Evolutionary conservation across 2,797 vertebrate species (phyloP), one percentile per base, ranked within the genome.

Genomic region (Varecia variegata): DNA sequence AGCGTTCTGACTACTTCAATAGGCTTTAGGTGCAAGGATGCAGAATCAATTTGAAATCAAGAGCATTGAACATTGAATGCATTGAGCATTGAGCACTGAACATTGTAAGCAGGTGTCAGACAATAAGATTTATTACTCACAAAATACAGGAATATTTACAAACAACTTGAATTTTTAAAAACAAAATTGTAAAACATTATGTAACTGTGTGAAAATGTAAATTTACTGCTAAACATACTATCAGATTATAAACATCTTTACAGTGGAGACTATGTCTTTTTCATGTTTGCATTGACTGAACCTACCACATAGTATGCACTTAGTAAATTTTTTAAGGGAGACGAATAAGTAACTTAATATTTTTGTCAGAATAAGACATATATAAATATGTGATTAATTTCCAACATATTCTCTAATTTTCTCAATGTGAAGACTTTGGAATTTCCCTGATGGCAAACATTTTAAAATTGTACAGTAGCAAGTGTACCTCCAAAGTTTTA

Each of bases 31-130:
- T 90, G 0, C 70, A 67, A 89, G 38, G 21, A 15, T 27, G 30
- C 45, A 80, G 76, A 77, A 56, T 80, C 35, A 76, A 8, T 68
- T 93, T 94, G 77, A 96, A 96, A 87, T 54, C 25, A 83, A 88
- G 12, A 73, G 18, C 45, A 50, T 13, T 76, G 73, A 47, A 50
- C 11, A 76, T 20, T n/a, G 32, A 76, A 76, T 50, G 17, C 30
- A 35, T 35, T 67, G 65, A n/a, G 62, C 62, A 74, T 47, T 74
- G 70, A 73, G 43, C 4, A 27, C 70, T 45, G 9, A 50, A 50
- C 18, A n/a, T 76, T 54, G 3, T 67, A 83, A 50, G 32, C 38
- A 73, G 47, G 18, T 86, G 40, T 94, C 54, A 67, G 62, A 47
- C 43, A 60, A 15, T 73, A 89, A 67, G 25, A 56, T 67, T 85